phyloP scores from a whole-genome alignment of 2,797 vertebrate species.

The Rhabdophis nuchalis region DNA sequence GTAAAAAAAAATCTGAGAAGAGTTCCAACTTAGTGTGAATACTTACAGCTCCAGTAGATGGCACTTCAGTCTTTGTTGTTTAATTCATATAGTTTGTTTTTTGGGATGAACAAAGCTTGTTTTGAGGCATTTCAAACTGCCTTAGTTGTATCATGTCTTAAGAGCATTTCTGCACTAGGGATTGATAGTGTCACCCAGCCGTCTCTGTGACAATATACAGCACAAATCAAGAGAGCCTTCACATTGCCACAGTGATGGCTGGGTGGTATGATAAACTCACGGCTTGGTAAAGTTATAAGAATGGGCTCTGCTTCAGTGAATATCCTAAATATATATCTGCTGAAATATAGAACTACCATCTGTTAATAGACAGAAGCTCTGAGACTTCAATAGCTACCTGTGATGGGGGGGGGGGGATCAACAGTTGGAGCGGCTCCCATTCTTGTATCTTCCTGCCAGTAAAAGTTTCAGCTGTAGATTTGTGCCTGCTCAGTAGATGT shows the following conservation, averaged over 20 bases:
- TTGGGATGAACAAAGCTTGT: not conserved
- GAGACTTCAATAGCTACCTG: not conserved
- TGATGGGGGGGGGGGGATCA: not conserved
- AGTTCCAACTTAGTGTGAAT: not conserved
- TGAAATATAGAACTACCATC: not conserved
- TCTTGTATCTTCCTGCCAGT: not conserved
- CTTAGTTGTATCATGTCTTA: not conserved
- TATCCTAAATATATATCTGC: not conserved
- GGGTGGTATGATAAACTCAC: not conserved
- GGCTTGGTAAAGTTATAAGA: not conserved
- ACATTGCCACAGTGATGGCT: not conserved
- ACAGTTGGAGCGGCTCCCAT: not conserved
- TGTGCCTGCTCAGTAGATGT: not conserved
- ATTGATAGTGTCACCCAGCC: not conserved
- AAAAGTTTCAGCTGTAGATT: not conserved
- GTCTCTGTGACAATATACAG: not conserved
- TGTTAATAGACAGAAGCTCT: not conserved
- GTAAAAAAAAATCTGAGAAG: not conserved
- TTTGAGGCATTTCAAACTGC: not conserved
- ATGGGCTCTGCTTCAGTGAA: not conserved
- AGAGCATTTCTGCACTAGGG: not conserved
- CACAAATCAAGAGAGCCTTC: not conserved
- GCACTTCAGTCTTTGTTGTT: conserved; percentile 25
- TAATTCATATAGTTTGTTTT: conserved; percentile 4
- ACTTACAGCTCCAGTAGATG: conserved; percentile 13